These are phyloP conservation scores for Carcinoscorpius rotundicauda DNA, from an alignment of 1,140 invertebrate genomes.

Conservation along the genomic window DNA sequence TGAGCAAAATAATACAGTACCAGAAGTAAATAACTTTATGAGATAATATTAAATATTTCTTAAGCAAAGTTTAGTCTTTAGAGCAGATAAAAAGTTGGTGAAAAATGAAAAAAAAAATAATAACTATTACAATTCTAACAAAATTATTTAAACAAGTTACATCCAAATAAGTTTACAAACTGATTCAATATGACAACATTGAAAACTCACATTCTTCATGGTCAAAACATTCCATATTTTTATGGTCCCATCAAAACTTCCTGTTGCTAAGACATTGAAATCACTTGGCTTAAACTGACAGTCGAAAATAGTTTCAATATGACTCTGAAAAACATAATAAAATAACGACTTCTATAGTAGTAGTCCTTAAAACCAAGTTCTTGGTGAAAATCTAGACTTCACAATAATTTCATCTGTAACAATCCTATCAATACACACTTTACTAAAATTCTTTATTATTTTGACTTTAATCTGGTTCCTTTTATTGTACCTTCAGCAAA, in stretches of 20 bases:
- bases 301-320: conserved; percentile 42
- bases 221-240: conserved; percentile 39
- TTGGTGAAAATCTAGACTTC: not conserved
- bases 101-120: too few relatives aligned
- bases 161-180: too few relatives aligned
- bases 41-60: too few relatives aligned
- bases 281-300: conserved; percentile 38
- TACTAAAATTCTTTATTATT: not conserved
- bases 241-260: conserved; percentile 41
- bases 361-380: not conserved
- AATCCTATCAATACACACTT: not conserved
- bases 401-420: not conserved
- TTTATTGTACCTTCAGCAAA: too few relatives aligned
- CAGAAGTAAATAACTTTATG: too few relatives aligned
- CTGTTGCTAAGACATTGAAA: conserved; percentile 35
- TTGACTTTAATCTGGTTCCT: too few relatives aligned
- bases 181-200: too few relatives aligned
- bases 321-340: conserved; percentile 29
- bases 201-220: conserved; percentile 27
- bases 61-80: too few relatives aligned
- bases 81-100: too few relatives aligned
- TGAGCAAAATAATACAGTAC: too few relatives aligned
- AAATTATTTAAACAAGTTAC: too few relatives aligned
- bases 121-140: too few relatives aligned
- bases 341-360: not conserved